Percentiles rank a stretch among this genome's conserved stretches.
Evolutionary conservation across 1,140 invertebrate genomes (phyloP).

Genomic region (Pachypeltis micranthus): DNA sequence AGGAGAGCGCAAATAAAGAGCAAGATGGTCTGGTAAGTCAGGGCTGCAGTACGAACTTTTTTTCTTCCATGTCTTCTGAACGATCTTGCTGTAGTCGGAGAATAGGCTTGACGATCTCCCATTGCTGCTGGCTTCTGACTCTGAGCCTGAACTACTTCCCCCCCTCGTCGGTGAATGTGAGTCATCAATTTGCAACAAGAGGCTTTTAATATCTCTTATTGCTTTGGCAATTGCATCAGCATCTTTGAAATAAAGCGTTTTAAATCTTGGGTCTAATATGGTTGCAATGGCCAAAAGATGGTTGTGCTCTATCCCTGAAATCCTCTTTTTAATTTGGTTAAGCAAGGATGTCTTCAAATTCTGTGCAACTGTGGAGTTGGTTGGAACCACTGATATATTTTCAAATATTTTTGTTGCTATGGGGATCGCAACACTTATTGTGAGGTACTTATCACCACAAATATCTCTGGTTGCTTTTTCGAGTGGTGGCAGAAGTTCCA

Average conservation of each 20-base stretch:
- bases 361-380: neutral
- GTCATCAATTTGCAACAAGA: neutral
- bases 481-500: neutral
- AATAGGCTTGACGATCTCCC: too few species aligned
- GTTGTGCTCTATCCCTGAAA: neutral
- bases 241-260: neutral
- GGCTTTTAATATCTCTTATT: neutral
- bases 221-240: neutral
- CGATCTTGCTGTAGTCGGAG: too few species aligned
- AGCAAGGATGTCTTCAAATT: neutral
- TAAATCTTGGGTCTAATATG: neutral
- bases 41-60: too few species aligned
- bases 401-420: neutral
- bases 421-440: neutral
- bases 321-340: neutral
- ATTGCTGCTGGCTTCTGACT: neutral
- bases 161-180: too few species aligned
- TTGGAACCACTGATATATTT: neutral
- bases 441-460: neutral
- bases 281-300: neutral
- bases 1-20: too few species aligned
- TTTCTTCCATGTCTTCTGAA: too few species aligned
- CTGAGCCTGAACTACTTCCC: slow-evolving; percentile 1
- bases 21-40: too few species aligned
- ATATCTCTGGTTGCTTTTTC: neutral